Evolutionary conservation across 1,140 invertebrate genomes (phyloP).

Genomic region (Rhyzopertha dominica): DNA sequence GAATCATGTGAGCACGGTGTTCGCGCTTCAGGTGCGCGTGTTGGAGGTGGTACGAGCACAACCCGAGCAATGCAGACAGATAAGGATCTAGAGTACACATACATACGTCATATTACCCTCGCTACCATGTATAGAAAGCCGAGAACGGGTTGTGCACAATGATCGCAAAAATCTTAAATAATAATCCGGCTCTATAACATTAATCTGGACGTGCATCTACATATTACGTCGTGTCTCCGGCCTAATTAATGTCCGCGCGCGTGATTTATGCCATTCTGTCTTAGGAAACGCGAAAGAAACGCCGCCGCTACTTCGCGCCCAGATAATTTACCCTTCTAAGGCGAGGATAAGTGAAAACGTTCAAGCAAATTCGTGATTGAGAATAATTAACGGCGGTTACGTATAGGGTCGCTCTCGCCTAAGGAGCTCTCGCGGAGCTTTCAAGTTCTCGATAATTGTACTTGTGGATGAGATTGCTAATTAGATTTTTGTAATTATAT

Average conservation of each 20-base stretch:
- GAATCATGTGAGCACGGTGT: too few relatives aligned
- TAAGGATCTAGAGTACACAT: too few relatives aligned
- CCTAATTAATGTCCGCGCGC: conserved; percentile 28
- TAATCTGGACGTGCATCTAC: conserved; percentile 32
- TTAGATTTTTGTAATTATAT: too few relatives aligned
- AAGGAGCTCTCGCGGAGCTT: too few relatives aligned
- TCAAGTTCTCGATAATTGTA: too few relatives aligned
- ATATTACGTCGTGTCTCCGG: conserved; percentile 29
- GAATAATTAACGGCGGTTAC: too few relatives aligned
- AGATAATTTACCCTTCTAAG: conserved; percentile 23
- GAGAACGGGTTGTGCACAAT: conserved; percentile 12
- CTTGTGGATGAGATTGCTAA: too few relatives aligned
- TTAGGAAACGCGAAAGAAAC: conserved; percentile 15
- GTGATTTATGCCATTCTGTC: conserved; percentile 27
- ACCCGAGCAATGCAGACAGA: too few relatives aligned
- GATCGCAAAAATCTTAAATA: conserved; percentile 24
- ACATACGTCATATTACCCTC: conserved; percentile 16
- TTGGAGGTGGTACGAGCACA: too few relatives aligned
- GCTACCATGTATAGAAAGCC: conserved; percentile 15
- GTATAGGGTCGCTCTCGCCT: too few relatives aligned
- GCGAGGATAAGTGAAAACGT: conserved; percentile 10
- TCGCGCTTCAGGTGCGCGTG: too few relatives aligned
- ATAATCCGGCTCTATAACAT: conserved; percentile 27
- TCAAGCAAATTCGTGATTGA: conserved; percentile 1
- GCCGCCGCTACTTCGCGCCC: conserved; percentile 19